Evolutionary conservation across 64 coral and sea anemone species (phyloP), one percentile per base, ranked within the genome.

Genomic region (Exaiptasia diaphana): DNA sequence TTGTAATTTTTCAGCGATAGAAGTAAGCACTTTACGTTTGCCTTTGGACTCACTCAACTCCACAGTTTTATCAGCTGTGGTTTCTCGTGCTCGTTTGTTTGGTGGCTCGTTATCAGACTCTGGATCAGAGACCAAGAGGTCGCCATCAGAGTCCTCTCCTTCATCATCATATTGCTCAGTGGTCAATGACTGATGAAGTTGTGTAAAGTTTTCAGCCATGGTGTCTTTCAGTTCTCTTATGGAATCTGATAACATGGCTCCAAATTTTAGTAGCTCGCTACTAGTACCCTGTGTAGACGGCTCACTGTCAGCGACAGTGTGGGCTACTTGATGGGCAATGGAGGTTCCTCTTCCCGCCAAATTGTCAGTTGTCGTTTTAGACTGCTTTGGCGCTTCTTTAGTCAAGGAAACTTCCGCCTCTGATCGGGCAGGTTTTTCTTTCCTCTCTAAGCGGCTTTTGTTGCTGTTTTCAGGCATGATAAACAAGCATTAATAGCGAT

Each of bases 1-100:
- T n/a, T 77, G 46, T 48, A 77, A 22, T 62, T 33, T 77, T 57
- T 77, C 73, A 1, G 49, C 48, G 54, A 77, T 77, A 27, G 25
- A 35, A 24, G 14, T 77, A 0, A 36, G 48, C 44, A 77, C 73
- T 31, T 62, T 62, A 10, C 20, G 58, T n/a, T 30, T 62, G 9
- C 20, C 58, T 10, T 23, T 62, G 23, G 58, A 10, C 28, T 62
- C 28, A 23, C 44, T 17, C 17, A 8, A 6, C 17, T 48, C 44
- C 44, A 46, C 43, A 46, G 43, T 15, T 46, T 48, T 48, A 48
- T 6, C 6, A 17, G 44, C 44, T 6, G 6, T 48, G 44, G 44
- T 6, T 8, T 6, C 6, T 48, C 6, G 17, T 48, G 44, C 44
- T 48, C 44, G 2, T 24, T 42, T 72, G 34, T 44, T 45, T 41